Evolutionary conservation across 2,888 invertebrate species (phyloP), one percentile per base, ranked within the genome.

Genomic region (Loripinus fragilis): DNA sequence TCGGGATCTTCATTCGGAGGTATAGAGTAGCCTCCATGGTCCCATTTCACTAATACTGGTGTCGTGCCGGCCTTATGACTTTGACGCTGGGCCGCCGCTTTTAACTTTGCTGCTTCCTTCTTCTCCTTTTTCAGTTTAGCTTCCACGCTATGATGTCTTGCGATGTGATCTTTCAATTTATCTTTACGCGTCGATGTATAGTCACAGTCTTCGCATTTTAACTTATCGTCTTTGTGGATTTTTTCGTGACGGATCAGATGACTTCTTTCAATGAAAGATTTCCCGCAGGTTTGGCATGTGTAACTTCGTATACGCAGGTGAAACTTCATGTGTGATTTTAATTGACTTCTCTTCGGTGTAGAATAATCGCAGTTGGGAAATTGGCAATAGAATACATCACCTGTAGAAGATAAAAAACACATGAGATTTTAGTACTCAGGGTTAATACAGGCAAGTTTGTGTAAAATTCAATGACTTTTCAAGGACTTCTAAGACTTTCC

Each of bases 231-330:
- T 60, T 95, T 92, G 92, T 96, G 96, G 71, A 96, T 95, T 55
- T 95, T 93, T 90, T 96, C 95, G 90, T 96, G 96, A 0, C 96
- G 94, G 17, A 95, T 94, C 76, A 96, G 92, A 92, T 96, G 96
- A 45, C 95, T 95, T 87, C 95, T 95, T 89, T 96, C 96, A 89
- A 96, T 95, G 90, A 96, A 96, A 20, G 95, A 95, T 66, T 95
- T 94, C 0, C 95, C 95, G 91, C 96, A 96, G 23, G 94, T 94
- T 30, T 93, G 93, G 90, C 96, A 96, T 33, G 95, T 94, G 89
- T 95, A 95, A 12, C 94, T 94, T 20, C 95, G 92, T 48, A 93
- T 94, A 83, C 92, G 94, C 90, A 94, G 88, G 94, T 95, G 94
- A 42, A 95, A 95, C 78, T 96, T 94, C 89, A 95, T 94, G 92